phyloP scores from a whole-genome alignment of 2,888 invertebrate species.

The Andricus quercusramuli region DNA sequence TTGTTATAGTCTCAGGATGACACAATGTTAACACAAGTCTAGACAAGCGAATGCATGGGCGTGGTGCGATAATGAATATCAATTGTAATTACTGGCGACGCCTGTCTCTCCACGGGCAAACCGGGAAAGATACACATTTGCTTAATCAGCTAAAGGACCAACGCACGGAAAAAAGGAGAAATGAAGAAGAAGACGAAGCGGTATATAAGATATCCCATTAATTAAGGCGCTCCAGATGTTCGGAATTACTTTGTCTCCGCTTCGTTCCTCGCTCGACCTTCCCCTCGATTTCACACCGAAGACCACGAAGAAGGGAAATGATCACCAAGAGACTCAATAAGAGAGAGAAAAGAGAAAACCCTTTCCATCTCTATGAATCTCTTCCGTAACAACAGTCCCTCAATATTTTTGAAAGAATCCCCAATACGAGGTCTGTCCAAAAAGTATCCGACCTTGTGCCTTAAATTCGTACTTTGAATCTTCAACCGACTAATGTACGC shows the following conservation, averaged over 20 bases:
- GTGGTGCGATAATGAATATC: constrained; percentile 62
- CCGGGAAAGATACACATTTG: constrained; percentile 67
- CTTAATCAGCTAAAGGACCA: constrained; percentile 68
- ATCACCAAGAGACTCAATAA: constrained; percentile 5
- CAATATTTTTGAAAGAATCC: too few relatives aligned
- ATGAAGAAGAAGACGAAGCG: constrained; percentile 60
- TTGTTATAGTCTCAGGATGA: background rate
- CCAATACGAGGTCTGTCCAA: too few relatives aligned
- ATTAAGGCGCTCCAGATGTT: constrained; percentile 76
- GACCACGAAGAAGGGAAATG: constrained; percentile 46
- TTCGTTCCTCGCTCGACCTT: constrained; percentile 60
- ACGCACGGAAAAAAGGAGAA: constrained; percentile 64
- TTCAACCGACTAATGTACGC: too few relatives aligned
- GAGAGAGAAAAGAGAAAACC: constrained; percentile 43
- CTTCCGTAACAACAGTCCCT: too few relatives aligned
- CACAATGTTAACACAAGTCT: constrained; percentile 21
- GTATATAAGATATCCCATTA: constrained; percentile 73
- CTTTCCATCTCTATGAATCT: background rate
- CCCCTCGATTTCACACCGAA: constrained; percentile 61
- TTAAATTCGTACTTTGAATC: too few relatives aligned
- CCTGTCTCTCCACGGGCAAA: constrained; percentile 51
- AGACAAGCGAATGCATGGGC: constrained; percentile 20
- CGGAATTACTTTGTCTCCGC: constrained; percentile 73
- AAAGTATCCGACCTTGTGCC: too few relatives aligned
- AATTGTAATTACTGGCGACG: constrained; percentile 62